These are phyloP conservation scores for Schrankia costaestrigalis DNA, from an alignment of 2,888 invertebrate species.

Conservation along the genomic window DNA sequence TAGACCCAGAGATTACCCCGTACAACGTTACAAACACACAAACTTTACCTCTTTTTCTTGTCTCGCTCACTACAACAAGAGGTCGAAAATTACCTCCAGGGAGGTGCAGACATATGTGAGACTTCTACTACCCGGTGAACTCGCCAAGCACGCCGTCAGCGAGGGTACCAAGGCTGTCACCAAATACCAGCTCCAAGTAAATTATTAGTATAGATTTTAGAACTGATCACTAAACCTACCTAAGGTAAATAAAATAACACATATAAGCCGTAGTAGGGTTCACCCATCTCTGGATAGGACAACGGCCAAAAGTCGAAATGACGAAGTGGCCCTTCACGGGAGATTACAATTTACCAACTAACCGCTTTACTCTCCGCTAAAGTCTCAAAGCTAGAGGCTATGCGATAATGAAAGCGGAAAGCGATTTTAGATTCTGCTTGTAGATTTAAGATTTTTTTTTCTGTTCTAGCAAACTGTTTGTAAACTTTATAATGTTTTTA, in stretches of 20 bases:
- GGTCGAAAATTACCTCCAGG: slow-evolving; percentile 83
- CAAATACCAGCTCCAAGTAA: slow-evolving; percentile 74
- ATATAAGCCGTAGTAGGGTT: no score
- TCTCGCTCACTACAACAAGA: slow-evolving; percentile 83
- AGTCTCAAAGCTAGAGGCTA: slow-evolving; percentile 9
- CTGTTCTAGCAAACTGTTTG: no score
- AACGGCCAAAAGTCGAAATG: slow-evolving; percentile 23
- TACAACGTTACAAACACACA: no score
- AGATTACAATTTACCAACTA: slow-evolving; percentile 38
- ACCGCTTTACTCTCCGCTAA: slow-evolving; percentile 31
- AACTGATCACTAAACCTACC: no score
- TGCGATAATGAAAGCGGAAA: slow-evolving; percentile 6
- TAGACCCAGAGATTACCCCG: no score
- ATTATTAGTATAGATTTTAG: no score
- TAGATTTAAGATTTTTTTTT: no score
- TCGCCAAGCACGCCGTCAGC: slow-evolving; percentile 85
- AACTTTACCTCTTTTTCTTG: no score
- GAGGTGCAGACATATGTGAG: slow-evolving; percentile 86
- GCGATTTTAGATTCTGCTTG: slow-evolving; percentile 3
- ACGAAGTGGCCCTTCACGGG: slow-evolving; percentile 25
- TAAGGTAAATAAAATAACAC: no score
- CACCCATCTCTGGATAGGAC: no score
- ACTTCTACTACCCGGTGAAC: slow-evolving; percentile 84
- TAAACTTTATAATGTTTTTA: no score
- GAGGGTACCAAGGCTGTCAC: slow-evolving; percentile 84